A percentile compares a stretch with the other conserved stretches of the same genome.
phyloP scores from a whole-genome alignment of 1,140 invertebrate genomes.

The Dreissena rostriformis region DNA sequence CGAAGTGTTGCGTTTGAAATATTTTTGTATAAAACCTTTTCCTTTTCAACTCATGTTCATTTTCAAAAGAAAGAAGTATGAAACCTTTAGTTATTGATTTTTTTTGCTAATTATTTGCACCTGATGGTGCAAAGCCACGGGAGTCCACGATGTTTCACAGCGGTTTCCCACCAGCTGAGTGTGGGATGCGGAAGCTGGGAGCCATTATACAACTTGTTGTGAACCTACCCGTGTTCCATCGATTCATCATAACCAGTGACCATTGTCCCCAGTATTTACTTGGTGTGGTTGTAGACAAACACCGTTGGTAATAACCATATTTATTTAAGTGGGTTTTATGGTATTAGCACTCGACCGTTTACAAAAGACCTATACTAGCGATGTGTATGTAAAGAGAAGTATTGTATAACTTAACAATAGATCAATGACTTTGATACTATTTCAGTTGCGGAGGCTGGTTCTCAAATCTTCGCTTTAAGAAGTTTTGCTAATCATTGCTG shows the following conservation, averaged over 20 bases:
- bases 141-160: neutral
- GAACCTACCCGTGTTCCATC: conserved; percentile 25
- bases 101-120: neutral
- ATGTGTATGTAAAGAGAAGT: conserved; percentile 30
- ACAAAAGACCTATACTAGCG: conserved; percentile 35
- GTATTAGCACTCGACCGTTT: conserved; percentile 43
- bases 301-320: conserved; percentile 31
- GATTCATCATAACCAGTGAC: conserved; percentile 28
- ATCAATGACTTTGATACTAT: conserved; percentile 32
- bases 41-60: too few species aligned
- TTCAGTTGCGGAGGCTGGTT: conserved; percentile 27
- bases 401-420: conserved; percentile 39
- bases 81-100: too few species aligned
- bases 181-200: neutral
- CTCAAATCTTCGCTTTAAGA: conserved; percentile 17
- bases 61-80: too few species aligned
- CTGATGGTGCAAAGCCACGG: neutral
- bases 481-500: conserved; percentile 25
- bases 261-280: conserved; percentile 44
- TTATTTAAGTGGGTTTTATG: conserved; percentile 53
- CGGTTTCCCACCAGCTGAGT: neutral
- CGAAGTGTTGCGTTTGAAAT: too few species aligned
- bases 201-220: neutral
- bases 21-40: too few species aligned
- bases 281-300: conserved; percentile 44